Evolutionary conservation across 2,888 invertebrate genomes (phyloP), one percentile per base, ranked within the genome.

Genomic region (Drosophila parthenogenetica): DNA sequence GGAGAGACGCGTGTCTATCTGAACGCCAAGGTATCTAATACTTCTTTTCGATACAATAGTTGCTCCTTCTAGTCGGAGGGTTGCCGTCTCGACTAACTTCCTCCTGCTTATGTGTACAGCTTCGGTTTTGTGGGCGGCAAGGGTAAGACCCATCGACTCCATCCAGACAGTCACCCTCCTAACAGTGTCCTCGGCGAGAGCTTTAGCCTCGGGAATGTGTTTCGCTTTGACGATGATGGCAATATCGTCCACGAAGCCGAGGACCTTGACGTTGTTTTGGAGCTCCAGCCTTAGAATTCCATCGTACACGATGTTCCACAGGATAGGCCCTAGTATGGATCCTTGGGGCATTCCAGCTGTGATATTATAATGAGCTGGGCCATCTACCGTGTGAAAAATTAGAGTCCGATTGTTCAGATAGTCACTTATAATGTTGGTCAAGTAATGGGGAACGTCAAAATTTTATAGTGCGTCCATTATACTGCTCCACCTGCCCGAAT

Each of bases 201-300:
- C 32, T 32, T 32, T 11, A 7, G 32, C 32, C 11, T 19, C 19
- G 19, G n/a, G n/a, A n/a, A n/a, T n/a, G n/a, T n/a, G n/a, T n/a
- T n/a, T n/a, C n/a, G n/a, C n/a, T n/a, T n/a, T 19, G 22, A 22
- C 22, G 8, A 32, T 11, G 2, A 11, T 32, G 11, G 11, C 32
- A 22, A 61, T 49, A 40, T 54, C 42, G 40, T 54, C 32, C 11
- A 42, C 53, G 42, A 42, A 54, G 14, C 53, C 40, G 0, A 54
- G 32, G 4, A 54, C 14, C 11, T 45, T 14, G 16, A 43, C 42
- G 14, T 32, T 42, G 5, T 42, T 29, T 3, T 22, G 43, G 2
- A 54, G 11, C 7, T 25, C 29, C 5, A 54, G 42, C 11, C 54
- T n/a, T 17, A 54, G 32, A 2, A 54, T 54, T 2, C 17, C 54